Base-by-base conservation (phyloP, 2,888 invertebrate genomes). In the Drosophila maculinotata region DNA sequence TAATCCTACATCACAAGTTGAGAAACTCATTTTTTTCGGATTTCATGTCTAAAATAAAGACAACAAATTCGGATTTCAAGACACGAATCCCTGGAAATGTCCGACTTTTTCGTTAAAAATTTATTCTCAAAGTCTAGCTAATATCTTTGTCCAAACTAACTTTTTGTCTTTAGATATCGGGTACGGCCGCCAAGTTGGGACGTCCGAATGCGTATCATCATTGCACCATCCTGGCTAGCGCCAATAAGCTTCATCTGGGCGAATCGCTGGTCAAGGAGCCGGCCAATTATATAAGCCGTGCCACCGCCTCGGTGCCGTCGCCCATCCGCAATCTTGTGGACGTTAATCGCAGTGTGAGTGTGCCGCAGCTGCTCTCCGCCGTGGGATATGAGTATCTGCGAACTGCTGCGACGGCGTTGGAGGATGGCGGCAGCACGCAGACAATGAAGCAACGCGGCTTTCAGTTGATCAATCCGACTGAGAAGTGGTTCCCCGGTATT, bases 201-300 rank as follows among this genome's bases (percentile, higher is more conserved):
- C 94, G 95, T 74, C 94, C 95, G 8, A 95, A 95, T 88, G 96
- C 97, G n/a, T 99, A 99, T 92, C 99, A 99, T 91, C 99, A 99
- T 92, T 98, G 98, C 92, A 99, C 99, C 3, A 93, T 99, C 76
- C 93, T 99, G 90, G 96, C 98, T 67, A 94, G 96, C 88, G 96
- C 96, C 69, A 95, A 97, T 90, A 96, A 96, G 92, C 91, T 93
- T 72, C 93, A 94, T 90, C 93, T 97, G 89, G 94, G 94, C 80
- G 93, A 94, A 80, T 94, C 95, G 58, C 93, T 97, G 64, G 94
- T 94, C 63, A 95, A 94, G 90, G 94, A 94, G 90, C 94, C 96
- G 96, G 93, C 94, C 87, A 95, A 95, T 81, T 95, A 98, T 87
- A 93, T 94, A 89, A 95, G 95, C 69, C 96, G 95, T 81, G 98